phyloP scores from a whole-genome alignment of 2,113 vertebrate genomes.

The Abramis brama region DNA sequence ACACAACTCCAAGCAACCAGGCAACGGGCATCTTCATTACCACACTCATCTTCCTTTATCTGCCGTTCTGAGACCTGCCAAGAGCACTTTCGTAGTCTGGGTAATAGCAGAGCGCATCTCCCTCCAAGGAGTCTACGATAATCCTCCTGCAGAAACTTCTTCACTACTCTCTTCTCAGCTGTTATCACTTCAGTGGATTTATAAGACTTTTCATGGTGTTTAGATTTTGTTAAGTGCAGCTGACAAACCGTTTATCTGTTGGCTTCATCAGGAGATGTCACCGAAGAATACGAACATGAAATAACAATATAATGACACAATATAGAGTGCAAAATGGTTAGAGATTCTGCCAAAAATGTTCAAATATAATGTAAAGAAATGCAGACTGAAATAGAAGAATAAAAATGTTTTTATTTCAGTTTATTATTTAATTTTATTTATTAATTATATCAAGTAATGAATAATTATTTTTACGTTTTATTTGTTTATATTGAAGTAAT shows the following conservation, averaged over 20 bases:
- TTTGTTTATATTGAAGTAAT: too few species aligned
- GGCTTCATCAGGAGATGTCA: constrained; percentile 32
- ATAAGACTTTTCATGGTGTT: constrained; percentile 43
- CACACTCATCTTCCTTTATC: constrained; percentile 43
- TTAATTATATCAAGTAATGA: neutral
- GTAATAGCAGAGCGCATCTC: constrained; percentile 41
- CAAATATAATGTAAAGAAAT: neutral
- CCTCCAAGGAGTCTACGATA: constrained; percentile 36
- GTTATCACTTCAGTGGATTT: constrained; percentile 46
- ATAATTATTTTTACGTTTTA: too few species aligned
- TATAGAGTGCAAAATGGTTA: neutral
- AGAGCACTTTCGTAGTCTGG: constrained; percentile 15
- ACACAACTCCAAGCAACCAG: constrained; percentile 16
- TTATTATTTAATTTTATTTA: neutral
- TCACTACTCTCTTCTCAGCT: constrained; percentile 4
- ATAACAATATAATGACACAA: constrained; percentile 5
- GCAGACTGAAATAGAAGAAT: neutral
- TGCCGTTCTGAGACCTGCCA: constrained; percentile 43
- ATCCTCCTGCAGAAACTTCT: constrained; percentile 40
- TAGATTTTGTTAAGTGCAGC: constrained; percentile 32
- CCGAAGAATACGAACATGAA: constrained; percentile 16
- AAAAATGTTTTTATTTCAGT: too few species aligned
- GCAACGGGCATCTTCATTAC: constrained; percentile 41
- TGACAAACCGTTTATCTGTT: constrained; percentile 30
- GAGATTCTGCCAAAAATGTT: neutral